Conservation (phyloP, 2,113 vertebrate genomes). For the Glareola pratincola region DNA sequence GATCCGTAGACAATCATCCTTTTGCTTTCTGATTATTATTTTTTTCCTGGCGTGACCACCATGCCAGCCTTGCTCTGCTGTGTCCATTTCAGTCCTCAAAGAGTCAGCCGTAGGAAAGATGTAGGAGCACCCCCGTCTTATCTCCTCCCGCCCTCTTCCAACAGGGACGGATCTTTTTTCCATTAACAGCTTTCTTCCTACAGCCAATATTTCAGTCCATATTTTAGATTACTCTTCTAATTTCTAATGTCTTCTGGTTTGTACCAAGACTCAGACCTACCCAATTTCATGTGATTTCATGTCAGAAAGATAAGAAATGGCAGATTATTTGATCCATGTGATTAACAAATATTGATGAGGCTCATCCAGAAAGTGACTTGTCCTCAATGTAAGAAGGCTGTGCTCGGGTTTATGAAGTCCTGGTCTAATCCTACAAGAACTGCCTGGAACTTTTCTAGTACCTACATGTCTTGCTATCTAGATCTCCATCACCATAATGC, state of each 20-base stretch:
- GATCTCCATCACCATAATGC: neutral
- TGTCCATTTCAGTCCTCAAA: neutral
- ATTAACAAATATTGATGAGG: neutral
- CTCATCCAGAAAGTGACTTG: neutral
- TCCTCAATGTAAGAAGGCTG: neutral
- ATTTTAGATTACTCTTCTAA: neutral
- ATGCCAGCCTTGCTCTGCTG: neutral
- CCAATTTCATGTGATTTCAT: neutral
- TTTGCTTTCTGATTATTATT: neutral
- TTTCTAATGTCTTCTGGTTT: neutral
- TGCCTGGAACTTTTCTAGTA: conserved; percentile 29
- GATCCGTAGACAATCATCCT: neutral
- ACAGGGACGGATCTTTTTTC: neutral
- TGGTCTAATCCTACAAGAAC: neutral
- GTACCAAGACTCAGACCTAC: neutral
- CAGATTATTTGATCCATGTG: neutral
- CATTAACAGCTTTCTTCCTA: neutral
- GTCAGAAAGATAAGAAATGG: neutral
- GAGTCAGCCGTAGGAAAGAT: neutral
- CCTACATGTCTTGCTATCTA: conserved; percentile 24
- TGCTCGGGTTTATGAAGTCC: neutral
- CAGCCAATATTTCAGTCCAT: neutral
- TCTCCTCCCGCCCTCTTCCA: neutral
- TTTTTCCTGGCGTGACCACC: neutral
- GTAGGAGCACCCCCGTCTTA: neutral